Evolutionary conservation across 2,888 invertebrate genomes (phyloP).

Genomic region (Harmothoe impar): DNA sequence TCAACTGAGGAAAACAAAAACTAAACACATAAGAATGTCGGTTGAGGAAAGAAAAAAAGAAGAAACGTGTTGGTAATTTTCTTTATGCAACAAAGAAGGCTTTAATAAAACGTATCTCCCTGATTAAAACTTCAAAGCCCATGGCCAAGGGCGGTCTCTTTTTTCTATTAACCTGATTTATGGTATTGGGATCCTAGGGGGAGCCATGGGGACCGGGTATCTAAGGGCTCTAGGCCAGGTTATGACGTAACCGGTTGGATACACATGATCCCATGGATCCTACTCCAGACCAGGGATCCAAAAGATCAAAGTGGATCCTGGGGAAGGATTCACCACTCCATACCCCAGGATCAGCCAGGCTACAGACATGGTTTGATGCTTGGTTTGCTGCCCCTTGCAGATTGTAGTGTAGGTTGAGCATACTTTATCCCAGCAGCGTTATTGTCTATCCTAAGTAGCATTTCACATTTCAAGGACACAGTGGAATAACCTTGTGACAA

Average conservation of each 20-base stretch:
- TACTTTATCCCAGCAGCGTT: too few species aligned
- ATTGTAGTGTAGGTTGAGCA: too few species aligned
- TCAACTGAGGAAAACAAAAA: neutral
- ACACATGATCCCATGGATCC: neutral
- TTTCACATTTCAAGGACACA: too few species aligned
- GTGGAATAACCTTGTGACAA: too few species aligned
- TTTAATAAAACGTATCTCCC: slow-evolving; percentile 17
- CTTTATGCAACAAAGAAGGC: neutral
- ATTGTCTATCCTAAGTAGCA: too few species aligned
- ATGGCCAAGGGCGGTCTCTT: neutral
- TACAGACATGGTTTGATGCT: too few species aligned
- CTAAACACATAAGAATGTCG: neutral
- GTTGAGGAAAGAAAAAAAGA: neutral
- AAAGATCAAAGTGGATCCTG: too few species aligned
- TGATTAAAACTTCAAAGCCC: slow-evolving; percentile 19
- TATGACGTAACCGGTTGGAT: neutral
- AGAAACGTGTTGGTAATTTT: slow-evolving; percentile 5
- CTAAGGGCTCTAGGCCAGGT: neutral
- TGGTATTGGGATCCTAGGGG: neutral
- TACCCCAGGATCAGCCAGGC: too few species aligned
- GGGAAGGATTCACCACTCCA: too few species aligned
- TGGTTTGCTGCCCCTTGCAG: too few species aligned
- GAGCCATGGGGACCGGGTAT: neutral
- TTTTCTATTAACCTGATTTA: neutral
- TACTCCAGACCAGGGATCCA: too few species aligned